Evolutionary conservation across 2,797 vertebrate species (phyloP).

Genomic region (Picus viridis): DNA sequence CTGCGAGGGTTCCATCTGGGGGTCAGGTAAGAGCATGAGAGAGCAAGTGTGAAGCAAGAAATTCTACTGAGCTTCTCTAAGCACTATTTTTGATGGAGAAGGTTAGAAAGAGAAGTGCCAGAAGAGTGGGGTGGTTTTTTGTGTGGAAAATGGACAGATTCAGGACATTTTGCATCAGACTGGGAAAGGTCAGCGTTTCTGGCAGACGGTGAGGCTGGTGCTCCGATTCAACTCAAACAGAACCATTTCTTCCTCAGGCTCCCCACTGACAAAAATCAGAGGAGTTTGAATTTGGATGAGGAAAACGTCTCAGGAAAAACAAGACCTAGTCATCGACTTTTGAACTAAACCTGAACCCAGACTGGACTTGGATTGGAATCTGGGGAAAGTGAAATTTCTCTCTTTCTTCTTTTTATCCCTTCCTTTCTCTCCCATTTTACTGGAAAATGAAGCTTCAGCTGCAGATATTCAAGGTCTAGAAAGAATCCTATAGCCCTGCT

Average conservation of each 20-base stretch:
- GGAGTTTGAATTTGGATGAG: constrained; percentile 4
- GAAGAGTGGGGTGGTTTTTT: neutral
- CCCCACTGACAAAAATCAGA: constrained; percentile 40
- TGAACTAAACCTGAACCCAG: constrained; percentile 58
- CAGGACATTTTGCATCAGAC: neutral
- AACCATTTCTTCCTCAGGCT: neutral
- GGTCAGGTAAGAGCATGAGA: neutral
- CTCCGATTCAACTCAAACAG: constrained; percentile 58
- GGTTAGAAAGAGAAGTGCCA: neutral
- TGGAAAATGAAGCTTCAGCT: neutral
- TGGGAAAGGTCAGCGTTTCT: constrained; percentile 40
- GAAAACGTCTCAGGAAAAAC: constrained; percentile 51
- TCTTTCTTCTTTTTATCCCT: neutral
- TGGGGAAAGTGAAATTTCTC: neutral
- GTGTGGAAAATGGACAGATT: constrained; percentile 4
- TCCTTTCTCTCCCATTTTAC: no score
- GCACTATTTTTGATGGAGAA: neutral
- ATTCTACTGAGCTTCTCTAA: neutral
- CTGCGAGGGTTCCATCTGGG: neutral
- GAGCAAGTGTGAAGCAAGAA: neutral
- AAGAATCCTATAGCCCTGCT: neutral
- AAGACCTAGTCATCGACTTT: constrained; percentile 35
- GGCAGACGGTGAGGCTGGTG: neutral
- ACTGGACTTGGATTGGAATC: neutral
- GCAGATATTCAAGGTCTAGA: neutral